Base-by-base conservation (phyloP, 2,113 vertebrate species). In the Aspiorhynchus laticeps region DNA sequence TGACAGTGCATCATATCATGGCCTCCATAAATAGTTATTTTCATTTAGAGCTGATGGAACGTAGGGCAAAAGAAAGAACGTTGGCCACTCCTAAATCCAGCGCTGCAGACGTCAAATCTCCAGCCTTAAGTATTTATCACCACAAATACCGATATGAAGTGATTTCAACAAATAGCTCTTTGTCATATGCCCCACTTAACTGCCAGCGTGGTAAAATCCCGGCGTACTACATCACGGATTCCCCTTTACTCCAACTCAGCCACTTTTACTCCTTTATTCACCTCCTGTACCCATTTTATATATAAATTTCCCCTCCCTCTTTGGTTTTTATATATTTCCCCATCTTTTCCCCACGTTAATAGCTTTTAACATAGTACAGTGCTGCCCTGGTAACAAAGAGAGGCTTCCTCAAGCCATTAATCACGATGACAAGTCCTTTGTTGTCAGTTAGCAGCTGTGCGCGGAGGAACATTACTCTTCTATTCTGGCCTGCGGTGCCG, bases 381-480 rank as follows among this genome's bases (percentile, higher is more conserved):
- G 48, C 88, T 86, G 85, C 83, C 74, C 76, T 91, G 90, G 89
- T 93, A 91, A 90, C 91, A 91, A 69, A 84, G 91, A 73, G 89
- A 89, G 87, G 87, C 90, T 91, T 93, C 90, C 91, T 89, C 69
- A 46, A 67, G 87, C 92, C 93, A 93, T 95, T 94, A 94, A 95
- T 95, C 94, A 95, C 90, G 87, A 59, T 92, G 93, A 93, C 94
- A 93, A 90, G 91, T 90, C 91, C 93, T 94, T 94, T 93, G 93
- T 93, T 94, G 93, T 94, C 93, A 93, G 84, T 92, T 90, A 94
- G 92, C 93, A 93, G 93, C 90, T 93, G 93, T 92, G 90, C 83
- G 88, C 88, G 28, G 73, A 89, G 80, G 88, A 93, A 92, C 94
- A 93, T 95, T 92, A 92, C 90, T 90, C 87, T 85, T 92, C 92